These are phyloP conservation scores for Augochlora pura DNA, from an alignment of 1,140 invertebrate genomes.

Conservation along the genomic window DNA sequence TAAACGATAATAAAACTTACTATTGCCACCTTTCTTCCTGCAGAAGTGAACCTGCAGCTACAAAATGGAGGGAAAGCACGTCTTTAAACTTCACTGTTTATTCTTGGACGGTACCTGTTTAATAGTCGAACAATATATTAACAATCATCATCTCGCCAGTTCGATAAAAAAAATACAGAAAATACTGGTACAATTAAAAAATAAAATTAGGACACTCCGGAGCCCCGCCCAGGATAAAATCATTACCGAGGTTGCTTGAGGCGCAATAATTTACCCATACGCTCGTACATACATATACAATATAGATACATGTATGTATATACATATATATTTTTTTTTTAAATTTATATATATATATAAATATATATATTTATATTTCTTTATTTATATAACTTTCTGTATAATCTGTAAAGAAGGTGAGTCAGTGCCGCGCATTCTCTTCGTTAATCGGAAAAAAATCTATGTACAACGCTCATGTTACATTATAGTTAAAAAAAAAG, in stretches of 20 bases:
- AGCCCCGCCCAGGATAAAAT: conserved; percentile 74
- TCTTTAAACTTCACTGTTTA: conserved; percentile 74
- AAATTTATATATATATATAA: conserved; percentile 17
- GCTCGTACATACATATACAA: conserved; percentile 66
- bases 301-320: conserved; percentile 39
- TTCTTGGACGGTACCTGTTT: conserved; percentile 79
- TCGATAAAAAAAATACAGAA: conserved; percentile 76
- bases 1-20: neutral
- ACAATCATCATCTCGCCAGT: conserved; percentile 75
- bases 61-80: conserved; percentile 57
- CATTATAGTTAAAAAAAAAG: conserved; percentile 12
- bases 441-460: conserved; percentile 27
- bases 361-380: conserved; percentile 23
- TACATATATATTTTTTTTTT: conserved; percentile 4
- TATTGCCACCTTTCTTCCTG: neutral
- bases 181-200: conserved; percentile 76
- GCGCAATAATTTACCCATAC: conserved; percentile 37
- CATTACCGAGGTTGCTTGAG: conserved; percentile 71
- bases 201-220: conserved; percentile 76
- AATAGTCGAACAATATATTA: conserved; percentile 80
- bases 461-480: conserved; percentile 49
- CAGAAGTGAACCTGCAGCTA: neutral
- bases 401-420: conserved; percentile 58
- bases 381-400: conserved; percentile 63
- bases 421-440: conserved; percentile 51